These are phyloP conservation scores for Atherinosoma microstoma DNA, from an alignment of 2,797 vertebrate species.

Conservation along the genomic window DNA sequence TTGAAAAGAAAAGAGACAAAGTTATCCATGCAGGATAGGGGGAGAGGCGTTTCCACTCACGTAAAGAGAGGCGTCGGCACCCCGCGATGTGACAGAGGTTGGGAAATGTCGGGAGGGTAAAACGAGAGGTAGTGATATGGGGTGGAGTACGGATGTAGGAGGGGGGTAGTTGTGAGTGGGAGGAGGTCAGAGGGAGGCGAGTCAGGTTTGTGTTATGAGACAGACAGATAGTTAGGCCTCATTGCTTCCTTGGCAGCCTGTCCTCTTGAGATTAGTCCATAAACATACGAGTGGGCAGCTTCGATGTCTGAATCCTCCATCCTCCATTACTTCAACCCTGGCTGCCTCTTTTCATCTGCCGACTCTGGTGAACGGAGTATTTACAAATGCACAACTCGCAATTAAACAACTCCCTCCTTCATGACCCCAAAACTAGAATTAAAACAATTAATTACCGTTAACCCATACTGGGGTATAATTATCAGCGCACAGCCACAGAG, in stretches of 20 bases:
- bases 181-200: slow-evolving; percentile 43
- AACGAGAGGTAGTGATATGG: slow-evolving; percentile 8
- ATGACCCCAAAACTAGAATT: slow-evolving; percentile 75
- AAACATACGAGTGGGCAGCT: slow-evolving; percentile 47
- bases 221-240: slow-evolving; percentile 65
- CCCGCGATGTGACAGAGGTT: slow-evolving; percentile 18
- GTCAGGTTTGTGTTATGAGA: slow-evolving; percentile 57
- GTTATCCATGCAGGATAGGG: slow-evolving; percentile 26
- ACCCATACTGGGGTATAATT: slow-evolving; percentile 78
- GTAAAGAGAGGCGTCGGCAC: neutral
- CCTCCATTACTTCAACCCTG: slow-evolving; percentile 1
- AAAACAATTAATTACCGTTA: slow-evolving; percentile 83
- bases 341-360: slow-evolving; percentile 33
- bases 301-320: slow-evolving; percentile 14
- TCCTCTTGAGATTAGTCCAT: slow-evolving; percentile 58
- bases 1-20: slow-evolving; percentile 34
- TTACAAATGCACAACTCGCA: slow-evolving; percentile 73
- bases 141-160: slow-evolving; percentile 2
- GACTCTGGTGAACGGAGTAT: slow-evolving; percentile 51
- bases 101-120: slow-evolving; percentile 23
- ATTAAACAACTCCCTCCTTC: slow-evolving; percentile 70
- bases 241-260: slow-evolving; percentile 65
- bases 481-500: slow-evolving; percentile 70
- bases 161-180: slow-evolving; percentile 19
- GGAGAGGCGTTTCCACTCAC: slow-evolving; percentile 6